Percentiles rank a stretch among this genome's conserved stretches.
Conservation (phyloP, 1,140 invertebrate genomes). For the Ceratina australensis region DNA sequence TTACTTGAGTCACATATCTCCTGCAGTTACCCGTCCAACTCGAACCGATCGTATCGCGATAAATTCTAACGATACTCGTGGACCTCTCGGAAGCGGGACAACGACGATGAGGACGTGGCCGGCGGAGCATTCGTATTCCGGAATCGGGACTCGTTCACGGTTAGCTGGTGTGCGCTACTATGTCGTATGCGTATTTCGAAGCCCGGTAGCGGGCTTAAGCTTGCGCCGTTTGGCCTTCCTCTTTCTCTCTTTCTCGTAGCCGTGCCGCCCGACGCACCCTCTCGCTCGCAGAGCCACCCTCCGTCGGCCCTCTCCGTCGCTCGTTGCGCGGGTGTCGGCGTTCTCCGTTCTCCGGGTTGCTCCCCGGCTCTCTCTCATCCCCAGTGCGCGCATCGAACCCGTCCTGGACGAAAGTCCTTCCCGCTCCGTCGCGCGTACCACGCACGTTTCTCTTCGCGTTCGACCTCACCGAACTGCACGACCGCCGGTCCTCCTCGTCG, state of each 20-base stretch:
- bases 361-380: conserved; percentile 66
- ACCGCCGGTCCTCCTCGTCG: background rate
- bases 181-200: conserved; percentile 61
- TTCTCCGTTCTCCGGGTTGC: conserved; percentile 54
- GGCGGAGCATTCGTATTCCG: conserved; percentile 12
- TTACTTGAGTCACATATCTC: no score
- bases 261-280: conserved; percentile 30
- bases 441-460: conserved; percentile 45
- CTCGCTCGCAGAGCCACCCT: conserved; percentile 30
- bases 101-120: background rate
- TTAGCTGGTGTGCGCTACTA: conserved; percentile 39
- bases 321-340: conserved; percentile 21
- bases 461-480: background rate
- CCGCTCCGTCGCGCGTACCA: conserved; percentile 56
- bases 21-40: no score
- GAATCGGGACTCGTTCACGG: conserved; percentile 33
- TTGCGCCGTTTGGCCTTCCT: conserved; percentile 65
- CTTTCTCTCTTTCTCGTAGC: conserved; percentile 25
- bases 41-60: no score
- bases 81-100: background rate
- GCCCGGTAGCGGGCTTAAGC: conserved; percentile 64
- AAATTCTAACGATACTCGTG: no score
- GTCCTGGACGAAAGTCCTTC: conserved; percentile 76
- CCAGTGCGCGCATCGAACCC: conserved; percentile 76
- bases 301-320: conserved; percentile 22